phyloP scores from a whole-genome alignment of 2,888 invertebrate species.

The Lapara coniferarum region DNA sequence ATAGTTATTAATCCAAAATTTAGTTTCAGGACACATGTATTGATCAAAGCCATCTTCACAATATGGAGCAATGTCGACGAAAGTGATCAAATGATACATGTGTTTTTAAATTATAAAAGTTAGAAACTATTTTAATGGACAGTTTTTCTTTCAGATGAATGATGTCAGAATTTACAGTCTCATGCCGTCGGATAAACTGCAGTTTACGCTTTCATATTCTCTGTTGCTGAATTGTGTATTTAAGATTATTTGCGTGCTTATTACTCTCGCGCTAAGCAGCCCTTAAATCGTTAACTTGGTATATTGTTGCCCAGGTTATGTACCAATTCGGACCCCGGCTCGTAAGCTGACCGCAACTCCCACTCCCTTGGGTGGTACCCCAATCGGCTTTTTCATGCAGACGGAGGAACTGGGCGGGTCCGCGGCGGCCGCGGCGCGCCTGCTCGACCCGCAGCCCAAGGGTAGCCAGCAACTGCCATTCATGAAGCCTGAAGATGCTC shows the following conservation, averaged over 20 bases:
- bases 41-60: slow-evolving; percentile 59
- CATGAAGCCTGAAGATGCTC: slow-evolving; percentile 99
- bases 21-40: slow-evolving; percentile 82
- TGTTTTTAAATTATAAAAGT: slow-evolving; percentile 59
- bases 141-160: slow-evolving; percentile 82
- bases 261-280: slow-evolving; percentile 42
- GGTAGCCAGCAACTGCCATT: slow-evolving; percentile 95
- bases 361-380: slow-evolving; percentile 96
- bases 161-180: slow-evolving; percentile 75
- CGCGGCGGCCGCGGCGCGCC: slow-evolving; percentile 90
- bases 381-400: slow-evolving; percentile 97
- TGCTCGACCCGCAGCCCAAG: slow-evolving; percentile 98
- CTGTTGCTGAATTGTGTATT: slow-evolving; percentile 44
- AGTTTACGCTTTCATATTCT: slow-evolving; percentile 21
- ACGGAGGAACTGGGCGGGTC: slow-evolving; percentile 93
- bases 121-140: slow-evolving; percentile 66
- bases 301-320: slow-evolving; percentile 87
- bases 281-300: slow-evolving; percentile 44
- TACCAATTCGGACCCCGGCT: slow-evolving; percentile 98
- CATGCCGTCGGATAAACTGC: slow-evolving; percentile 68
- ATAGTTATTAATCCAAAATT: slow-evolving; percentile 76
- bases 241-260: slow-evolving; percentile 36
- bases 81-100: slow-evolving; percentile 60
- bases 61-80: slow-evolving; percentile 51
- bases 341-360: slow-evolving; percentile 99